phyloP scores from a whole-genome alignment of 2,797 vertebrate species.

The Ambastaia sidthimunki region DNA sequence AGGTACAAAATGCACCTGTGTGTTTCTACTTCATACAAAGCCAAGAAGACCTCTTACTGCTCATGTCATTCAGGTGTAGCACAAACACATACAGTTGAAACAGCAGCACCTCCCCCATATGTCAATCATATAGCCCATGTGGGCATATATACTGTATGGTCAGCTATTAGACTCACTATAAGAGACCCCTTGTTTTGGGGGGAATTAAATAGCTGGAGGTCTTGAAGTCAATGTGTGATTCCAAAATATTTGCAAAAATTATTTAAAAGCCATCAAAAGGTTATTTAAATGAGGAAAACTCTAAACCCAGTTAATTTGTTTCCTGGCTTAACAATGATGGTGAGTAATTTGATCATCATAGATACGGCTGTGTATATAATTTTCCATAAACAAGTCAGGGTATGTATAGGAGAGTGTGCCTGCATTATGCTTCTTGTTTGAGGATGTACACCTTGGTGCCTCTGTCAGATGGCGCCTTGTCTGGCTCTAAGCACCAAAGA shows the following conservation, averaged over 20 bases:
- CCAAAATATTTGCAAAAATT: neutral
- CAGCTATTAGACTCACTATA: no score
- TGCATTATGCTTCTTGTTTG: conserved; percentile 21
- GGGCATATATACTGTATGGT: no score
- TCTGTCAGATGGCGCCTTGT: no score
- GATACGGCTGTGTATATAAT: neutral
- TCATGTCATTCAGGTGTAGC: conserved; percentile 7
- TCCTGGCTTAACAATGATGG: neutral
- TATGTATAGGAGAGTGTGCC: neutral
- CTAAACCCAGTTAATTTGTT: no score
- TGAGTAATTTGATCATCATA: neutral
- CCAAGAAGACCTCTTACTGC: conserved; percentile 8
- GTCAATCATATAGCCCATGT: conserved; percentile 1
- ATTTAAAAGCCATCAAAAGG: no score
- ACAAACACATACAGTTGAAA: neutral
- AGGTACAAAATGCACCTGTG: conserved; percentile 33
- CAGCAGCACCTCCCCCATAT: neutral
- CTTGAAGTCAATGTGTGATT: neutral
- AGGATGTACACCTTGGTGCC: conserved; percentile 26
- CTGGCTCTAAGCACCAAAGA: conserved; percentile 49
- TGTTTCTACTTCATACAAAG: conserved; percentile 32
- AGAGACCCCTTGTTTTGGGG: no score
- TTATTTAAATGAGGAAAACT: no score
- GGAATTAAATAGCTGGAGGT: no score
- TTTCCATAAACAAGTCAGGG: neutral